Evolutionary conservation across 2,113 vertebrate genomes (phyloP).

Genomic region (Apeltes quadracus): DNA sequence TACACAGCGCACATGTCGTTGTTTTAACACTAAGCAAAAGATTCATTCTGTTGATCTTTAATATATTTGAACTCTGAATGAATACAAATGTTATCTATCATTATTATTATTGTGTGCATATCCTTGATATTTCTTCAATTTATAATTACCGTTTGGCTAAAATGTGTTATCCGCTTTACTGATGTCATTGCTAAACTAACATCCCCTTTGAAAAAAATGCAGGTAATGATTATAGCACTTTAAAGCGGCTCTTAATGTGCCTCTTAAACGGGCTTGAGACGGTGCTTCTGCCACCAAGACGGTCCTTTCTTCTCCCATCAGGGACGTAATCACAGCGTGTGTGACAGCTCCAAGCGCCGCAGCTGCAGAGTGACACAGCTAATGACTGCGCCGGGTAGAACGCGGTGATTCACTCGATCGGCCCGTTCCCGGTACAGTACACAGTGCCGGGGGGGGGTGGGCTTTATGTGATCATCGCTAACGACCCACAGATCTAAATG

Average conservation of each 20-base stretch:
- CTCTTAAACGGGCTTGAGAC: constrained; percentile 64
- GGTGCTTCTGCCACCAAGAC: constrained; percentile 61
- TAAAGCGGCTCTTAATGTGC: constrained; percentile 17
- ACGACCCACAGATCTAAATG: no score
- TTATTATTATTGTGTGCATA: background rate
- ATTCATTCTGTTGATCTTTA: background rate
- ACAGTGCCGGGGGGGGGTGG: background rate
- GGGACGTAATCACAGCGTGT: constrained; percentile 74
- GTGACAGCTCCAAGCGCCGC: constrained; percentile 61
- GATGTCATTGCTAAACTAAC: background rate
- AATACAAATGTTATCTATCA: background rate
- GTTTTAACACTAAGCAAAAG: background rate
- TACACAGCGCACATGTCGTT: constrained; percentile 14
- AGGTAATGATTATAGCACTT: constrained; percentile 11
- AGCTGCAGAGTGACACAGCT: constrained; percentile 70
- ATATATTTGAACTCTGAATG: background rate
- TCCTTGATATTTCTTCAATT: background rate
- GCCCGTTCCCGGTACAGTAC: background rate
- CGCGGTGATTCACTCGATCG: constrained; percentile 33
- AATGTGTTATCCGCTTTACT: background rate
- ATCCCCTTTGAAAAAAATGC: constrained; percentile 1
- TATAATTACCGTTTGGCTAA: no score
- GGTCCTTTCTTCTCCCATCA: constrained; percentile 74
- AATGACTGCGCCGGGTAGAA: constrained; percentile 30
- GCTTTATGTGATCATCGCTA: background rate